Percentiles rank a stretch among this genome's conserved stretches.
These are phyloP conservation scores for Sminthurinus aureus DNA, from an alignment of 2,888 invertebrate genomes.

Conservation along the genomic window DNA sequence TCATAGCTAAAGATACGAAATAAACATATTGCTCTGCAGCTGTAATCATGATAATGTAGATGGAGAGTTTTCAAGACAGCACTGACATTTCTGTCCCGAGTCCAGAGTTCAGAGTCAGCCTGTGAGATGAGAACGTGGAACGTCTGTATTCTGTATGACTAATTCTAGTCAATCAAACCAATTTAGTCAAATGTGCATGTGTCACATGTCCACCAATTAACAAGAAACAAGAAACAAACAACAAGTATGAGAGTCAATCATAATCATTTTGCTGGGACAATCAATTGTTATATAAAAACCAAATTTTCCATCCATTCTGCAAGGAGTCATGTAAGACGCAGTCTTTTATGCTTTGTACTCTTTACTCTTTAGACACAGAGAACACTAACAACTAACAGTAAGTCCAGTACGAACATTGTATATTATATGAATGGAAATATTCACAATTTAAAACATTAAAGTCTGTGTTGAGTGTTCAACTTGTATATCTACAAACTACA, in stretches of 20 bases:
- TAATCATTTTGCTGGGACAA: constrained; percentile 24
- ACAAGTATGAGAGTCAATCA: background rate
- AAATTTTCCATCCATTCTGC: background rate
- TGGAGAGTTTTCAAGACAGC: too few species aligned
- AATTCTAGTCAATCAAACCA: constrained; percentile 32
- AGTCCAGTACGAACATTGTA: too few species aligned
- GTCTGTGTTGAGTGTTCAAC: too few species aligned
- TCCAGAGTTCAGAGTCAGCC: background rate
- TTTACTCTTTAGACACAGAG: too few species aligned
- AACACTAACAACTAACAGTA: too few species aligned
- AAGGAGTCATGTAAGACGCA: too few species aligned
- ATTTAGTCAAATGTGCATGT: constrained; percentile 1
- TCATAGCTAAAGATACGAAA: background rate
- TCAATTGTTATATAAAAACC: constrained; percentile 13
- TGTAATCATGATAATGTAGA: background rate
- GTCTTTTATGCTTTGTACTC: too few species aligned
- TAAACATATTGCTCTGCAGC: background rate
- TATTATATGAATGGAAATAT: too few species aligned
- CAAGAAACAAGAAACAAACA: too few species aligned
- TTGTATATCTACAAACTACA: too few species aligned
- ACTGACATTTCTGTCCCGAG: too few species aligned
- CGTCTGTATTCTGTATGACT: background rate
- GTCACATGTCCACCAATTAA: constrained; percentile 12
- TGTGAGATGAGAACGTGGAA: background rate
- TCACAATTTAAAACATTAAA: too few species aligned